Base-by-base conservation (phyloP, 1,140 invertebrate species). In the Panagrolaimus sp. region DNA sequence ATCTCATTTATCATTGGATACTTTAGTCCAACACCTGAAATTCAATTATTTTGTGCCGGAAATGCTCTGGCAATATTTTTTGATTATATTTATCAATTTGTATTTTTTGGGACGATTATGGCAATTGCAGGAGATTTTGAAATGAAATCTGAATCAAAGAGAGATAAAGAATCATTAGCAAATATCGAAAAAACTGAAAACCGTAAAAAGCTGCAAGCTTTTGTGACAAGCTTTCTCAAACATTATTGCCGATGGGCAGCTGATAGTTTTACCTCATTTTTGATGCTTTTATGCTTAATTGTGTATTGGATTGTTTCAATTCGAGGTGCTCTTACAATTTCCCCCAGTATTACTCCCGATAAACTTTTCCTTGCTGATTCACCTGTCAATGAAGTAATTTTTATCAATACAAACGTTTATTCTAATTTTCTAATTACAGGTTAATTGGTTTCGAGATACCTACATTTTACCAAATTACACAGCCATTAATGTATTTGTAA, bases 11-110 rank as follows among this genome's bases (percentile, higher is more conserved):
- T 65, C n/a, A 69, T 79, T 32, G 78, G 78, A 47, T 76, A 76
- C 24, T 79, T 81, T 64, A 67, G 78, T 7, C 78, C 78, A 28
- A 79, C 78, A n/a, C 78, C 78, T 43, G 78, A 79, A 65, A 79
- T 79, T 44, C 73, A 76, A 63, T 63, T 76, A 9, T 76, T 76
- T 68, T 76, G 75, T 69, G 68, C 68, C 58, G 78, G 75, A 68
- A 79, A 79, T 71, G 73, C 73, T 15, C 58, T 76, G n/a, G 78
- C 78, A 14, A 78, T 79, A 24, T 63, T 76, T 32, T 48, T 78
- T 62, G 78, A 79, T 62, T 79, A 73, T 65, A 63, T 79, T 47
- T 79, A 75, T 68, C 78, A 78, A 58, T 32, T 79, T 26, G 75
- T 79, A 71, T 48, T 79, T 52, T 79, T 74, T 65, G 68, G 63